phyloP scores from a whole-genome alignment of 2,888 invertebrate genomes.

The Ormyrus pomaceus region DNA sequence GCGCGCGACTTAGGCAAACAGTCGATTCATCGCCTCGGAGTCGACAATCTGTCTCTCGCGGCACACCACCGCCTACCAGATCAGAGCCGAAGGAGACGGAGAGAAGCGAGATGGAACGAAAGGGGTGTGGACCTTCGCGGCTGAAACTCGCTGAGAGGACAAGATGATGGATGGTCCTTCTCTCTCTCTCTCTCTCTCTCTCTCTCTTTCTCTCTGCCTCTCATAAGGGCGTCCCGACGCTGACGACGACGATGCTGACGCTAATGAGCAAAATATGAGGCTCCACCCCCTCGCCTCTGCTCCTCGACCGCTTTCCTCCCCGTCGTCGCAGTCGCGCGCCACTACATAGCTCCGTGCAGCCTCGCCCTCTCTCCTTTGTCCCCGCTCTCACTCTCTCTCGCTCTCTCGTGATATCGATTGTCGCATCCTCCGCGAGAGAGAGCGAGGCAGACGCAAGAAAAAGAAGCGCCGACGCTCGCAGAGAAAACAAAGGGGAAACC shows the following conservation, averaged over 20 bases:
- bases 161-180: conserved; percentile 74
- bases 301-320: conserved; percentile 53
- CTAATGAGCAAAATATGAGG: conserved; percentile 76
- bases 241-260: conserved; percentile 70
- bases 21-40: conserved; percentile 18
- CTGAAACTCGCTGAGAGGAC: conserved; percentile 64
- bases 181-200: conserved; percentile 63
- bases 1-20: not conserved
- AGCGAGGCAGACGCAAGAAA: conserved; percentile 8
- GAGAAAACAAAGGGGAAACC: conserved; percentile 53
- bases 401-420: conserved; percentile 69
- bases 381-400: conserved; percentile 29
- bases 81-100: conserved; percentile 52
- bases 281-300: conserved; percentile 66
- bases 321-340: conserved; percentile 19
- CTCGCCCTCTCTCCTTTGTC: conserved; percentile 45
- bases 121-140: conserved; percentile 59
- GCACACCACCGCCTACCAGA: conserved; percentile 56
- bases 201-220: conserved; percentile 56
- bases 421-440: conserved; percentile 58
- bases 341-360: not conserved
- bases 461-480: too few relatives aligned
- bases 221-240: conserved; percentile 70
- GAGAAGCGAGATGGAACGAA: conserved; percentile 49
- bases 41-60: conserved; percentile 56